Conservation (phyloP, 2,888 invertebrate species). For the Drosophila niveifrons region DNA sequence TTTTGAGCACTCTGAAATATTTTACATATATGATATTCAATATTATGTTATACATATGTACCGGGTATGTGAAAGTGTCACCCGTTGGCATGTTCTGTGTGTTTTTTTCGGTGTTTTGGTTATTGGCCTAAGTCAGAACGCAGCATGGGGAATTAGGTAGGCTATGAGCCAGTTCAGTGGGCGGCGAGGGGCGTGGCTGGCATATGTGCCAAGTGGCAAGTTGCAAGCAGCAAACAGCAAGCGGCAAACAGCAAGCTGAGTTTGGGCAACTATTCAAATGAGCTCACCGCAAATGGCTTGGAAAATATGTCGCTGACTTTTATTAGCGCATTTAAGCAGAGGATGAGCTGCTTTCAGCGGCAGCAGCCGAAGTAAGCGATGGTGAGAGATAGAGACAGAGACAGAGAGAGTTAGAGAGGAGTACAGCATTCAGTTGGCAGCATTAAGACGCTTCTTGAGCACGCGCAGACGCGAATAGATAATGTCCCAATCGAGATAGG, state of each 20-base stretch:
- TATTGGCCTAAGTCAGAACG: background rate
- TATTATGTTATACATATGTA: too few relatives aligned
- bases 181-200: background rate
- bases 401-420: background rate
- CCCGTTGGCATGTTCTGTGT: too few relatives aligned
- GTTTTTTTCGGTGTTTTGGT: background rate
- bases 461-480: conserved; percentile 88
- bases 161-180: background rate
- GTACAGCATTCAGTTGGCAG: background rate
- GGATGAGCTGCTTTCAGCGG: background rate
- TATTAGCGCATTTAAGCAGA: conserved; percentile 34
- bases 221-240: background rate
- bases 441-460: conserved; percentile 62
- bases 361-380: too few relatives aligned
- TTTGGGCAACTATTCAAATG: conserved; percentile 64
- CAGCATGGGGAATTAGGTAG: conserved; percentile 11
- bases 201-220: conserved; percentile 35
- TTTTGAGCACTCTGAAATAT: too few relatives aligned
- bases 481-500: conserved; percentile 93
- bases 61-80: too few relatives aligned
- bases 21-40: too few relatives aligned
- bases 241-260: background rate
- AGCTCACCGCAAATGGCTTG: conserved; percentile 68
- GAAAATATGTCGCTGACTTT: conserved; percentile 72
- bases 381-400: background rate